A percentile compares a stretch with the other conserved stretches of the same genome.
These are phyloP conservation scores for Mohoua ochrocephala DNA, from an alignment of 2,113 vertebrate genomes.

Conservation along the genomic window DNA sequence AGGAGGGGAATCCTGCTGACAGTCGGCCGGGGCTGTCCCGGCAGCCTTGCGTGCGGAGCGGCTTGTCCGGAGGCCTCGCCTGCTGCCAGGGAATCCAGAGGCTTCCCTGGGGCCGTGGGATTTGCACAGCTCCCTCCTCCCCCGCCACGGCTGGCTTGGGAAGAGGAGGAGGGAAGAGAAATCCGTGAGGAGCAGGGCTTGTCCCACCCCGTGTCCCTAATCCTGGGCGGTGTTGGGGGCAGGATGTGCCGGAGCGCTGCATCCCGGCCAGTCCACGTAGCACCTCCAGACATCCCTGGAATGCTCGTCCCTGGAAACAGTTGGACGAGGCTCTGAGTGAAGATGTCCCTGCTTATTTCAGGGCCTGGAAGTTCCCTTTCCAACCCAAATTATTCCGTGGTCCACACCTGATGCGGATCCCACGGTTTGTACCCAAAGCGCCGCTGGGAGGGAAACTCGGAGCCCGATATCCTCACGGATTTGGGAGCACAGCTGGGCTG, in stretches of 20 bases:
- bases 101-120: not conserved
- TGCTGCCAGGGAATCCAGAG: not conserved
- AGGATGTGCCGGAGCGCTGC: not conserved
- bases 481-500: not conserved
- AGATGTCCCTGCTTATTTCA: not conserved
- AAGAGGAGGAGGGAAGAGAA: not conserved
- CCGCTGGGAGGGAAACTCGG: fast-evolving
- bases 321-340: not conserved
- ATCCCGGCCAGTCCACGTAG: not conserved
- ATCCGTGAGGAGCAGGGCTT: not conserved
- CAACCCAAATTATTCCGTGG: not conserved
- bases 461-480: fast-evolving
- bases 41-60: slow-evolving; percentile 11
- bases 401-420: not conserved
- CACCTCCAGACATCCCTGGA: not conserved
- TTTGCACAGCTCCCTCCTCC: slow-evolving; percentile 6
- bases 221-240: not conserved
- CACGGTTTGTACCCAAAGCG: not conserved
- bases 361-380: not conserved
- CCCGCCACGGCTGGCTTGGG: not conserved
- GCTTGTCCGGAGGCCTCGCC: not conserved
- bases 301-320: not conserved
- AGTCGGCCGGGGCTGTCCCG: not conserved
- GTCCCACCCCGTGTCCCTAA: not conserved
- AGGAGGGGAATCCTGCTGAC: slow-evolving; percentile 23